Conservation (phyloP, 1,140 invertebrate species). For the Procambarus virginalis region DNA sequence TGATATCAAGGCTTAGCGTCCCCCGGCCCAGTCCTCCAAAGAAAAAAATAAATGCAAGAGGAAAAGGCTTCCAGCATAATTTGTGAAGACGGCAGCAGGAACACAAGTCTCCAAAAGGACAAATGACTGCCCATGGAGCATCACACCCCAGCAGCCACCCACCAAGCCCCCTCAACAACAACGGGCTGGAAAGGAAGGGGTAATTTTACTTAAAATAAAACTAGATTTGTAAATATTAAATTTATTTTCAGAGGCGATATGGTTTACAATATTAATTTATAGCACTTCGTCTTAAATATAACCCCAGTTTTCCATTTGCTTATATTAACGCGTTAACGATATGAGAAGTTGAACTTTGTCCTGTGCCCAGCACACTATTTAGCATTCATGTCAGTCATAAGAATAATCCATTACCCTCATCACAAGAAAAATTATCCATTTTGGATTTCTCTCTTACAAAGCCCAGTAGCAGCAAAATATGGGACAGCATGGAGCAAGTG, state of each 20-base stretch:
- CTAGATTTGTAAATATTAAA: constrained; percentile 50
- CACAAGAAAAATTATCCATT: constrained; percentile 21
- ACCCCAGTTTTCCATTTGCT: constrained; percentile 61
- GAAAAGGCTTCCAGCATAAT: no score
- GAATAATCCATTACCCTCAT: constrained; percentile 3
- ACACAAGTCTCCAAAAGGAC: no score
- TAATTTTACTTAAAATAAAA: neutral
- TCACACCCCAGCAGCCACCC: no score
- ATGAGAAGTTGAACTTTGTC: constrained; percentile 53
- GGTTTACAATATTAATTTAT: constrained; percentile 68
- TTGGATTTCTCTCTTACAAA: constrained; percentile 34
- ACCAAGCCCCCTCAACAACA: no score
- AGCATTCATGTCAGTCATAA: constrained; percentile 14
- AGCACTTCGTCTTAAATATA: constrained; percentile 67
- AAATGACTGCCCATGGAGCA: no score
- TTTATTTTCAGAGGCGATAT: constrained; percentile 67
- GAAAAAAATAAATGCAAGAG: no score
- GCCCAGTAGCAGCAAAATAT: constrained; percentile 57
- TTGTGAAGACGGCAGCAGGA: no score
- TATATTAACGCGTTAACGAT: constrained; percentile 62
- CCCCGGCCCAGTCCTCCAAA: no score
- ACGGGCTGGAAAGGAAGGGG: no score
- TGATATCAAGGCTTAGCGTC: no score
- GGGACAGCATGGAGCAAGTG: constrained; percentile 59
- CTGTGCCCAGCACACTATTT: constrained; percentile 50